These are phyloP conservation scores for Drosophila fuyamai DNA, from an alignment of 1,140 invertebrate genomes.

Conservation along the genomic window DNA sequence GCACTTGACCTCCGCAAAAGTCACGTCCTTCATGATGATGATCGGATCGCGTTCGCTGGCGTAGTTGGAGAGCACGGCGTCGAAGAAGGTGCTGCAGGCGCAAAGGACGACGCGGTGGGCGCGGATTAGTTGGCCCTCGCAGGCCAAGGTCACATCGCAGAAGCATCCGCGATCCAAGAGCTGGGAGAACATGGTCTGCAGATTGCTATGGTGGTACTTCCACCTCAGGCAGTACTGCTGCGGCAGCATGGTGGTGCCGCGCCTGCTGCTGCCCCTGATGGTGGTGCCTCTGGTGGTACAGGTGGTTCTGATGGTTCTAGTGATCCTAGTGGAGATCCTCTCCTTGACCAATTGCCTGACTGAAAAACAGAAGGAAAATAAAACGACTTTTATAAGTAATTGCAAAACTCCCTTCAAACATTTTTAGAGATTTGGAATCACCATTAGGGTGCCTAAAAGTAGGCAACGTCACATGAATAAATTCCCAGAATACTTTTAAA, in stretches of 20 bases:
- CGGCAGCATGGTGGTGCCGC: constrained; percentile 86
- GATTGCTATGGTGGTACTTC: constrained; percentile 96
- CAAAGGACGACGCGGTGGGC: constrained; percentile 93
- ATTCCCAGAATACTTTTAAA: too few relatives aligned
- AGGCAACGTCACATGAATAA: too few relatives aligned
- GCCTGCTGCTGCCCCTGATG: constrained; percentile 33
- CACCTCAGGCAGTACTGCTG: constrained; percentile 96
- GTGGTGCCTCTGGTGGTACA: not conserved
- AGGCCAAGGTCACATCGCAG: constrained; percentile 95
- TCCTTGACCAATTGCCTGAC: not conserved
- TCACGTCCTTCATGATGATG: constrained; percentile 93
- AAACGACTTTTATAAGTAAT: not conserved
- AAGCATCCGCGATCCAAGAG: constrained; percentile 94
- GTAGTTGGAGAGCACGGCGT: constrained; percentile 94
- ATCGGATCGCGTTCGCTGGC: constrained; percentile 93
- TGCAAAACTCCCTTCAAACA: too few relatives aligned
- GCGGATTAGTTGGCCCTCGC: constrained; percentile 94
- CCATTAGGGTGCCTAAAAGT: not conserved
- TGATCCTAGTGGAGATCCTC: not conserved
- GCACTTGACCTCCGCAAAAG: constrained; percentile 93
- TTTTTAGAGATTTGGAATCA: not conserved
- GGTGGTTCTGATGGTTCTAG: not conserved
- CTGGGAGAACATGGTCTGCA: constrained; percentile 95
- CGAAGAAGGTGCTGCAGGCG: constrained; percentile 95
- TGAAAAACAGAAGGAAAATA: not conserved